Conservation (phyloP, 2,888 invertebrate species). For the Serripes groenlandicus region DNA sequence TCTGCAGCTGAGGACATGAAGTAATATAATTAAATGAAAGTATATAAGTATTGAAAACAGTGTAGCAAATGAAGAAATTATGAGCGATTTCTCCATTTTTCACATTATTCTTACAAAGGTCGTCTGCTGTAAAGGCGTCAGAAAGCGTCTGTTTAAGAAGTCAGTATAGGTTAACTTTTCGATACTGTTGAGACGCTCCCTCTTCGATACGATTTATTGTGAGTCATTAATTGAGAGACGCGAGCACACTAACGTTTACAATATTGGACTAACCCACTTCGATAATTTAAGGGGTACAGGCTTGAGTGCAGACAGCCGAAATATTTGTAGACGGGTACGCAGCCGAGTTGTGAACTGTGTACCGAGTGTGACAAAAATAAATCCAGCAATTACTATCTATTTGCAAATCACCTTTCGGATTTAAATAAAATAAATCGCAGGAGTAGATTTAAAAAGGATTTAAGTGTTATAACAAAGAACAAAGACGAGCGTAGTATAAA, state of each 20-base stretch:
- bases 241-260: neutral
- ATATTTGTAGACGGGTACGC: slow-evolving; percentile 24
- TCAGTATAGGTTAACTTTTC: neutral
- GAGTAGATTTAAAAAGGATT: slow-evolving; percentile 4
- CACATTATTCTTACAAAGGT: neutral
- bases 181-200: slow-evolving; percentile 7
- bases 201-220: neutral
- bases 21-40: neutral
- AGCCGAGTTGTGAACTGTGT: neutral
- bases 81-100: neutral
- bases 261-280: slow-evolving; percentile 11
- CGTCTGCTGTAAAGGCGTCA: neutral
- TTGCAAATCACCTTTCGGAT: neutral
- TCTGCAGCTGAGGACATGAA: too few species aligned
- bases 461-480: neutral
- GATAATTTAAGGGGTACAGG: slow-evolving; percentile 9
- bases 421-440: slow-evolving; percentile 4
- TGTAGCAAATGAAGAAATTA: neutral
- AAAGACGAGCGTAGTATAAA: slow-evolving; percentile 17
- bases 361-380: slow-evolving; percentile 2
- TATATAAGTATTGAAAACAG: neutral
- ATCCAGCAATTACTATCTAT: neutral
- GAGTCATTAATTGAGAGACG: slow-evolving; percentile 20
- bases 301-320: slow-evolving; percentile 13
- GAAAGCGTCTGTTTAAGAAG: neutral